Evolutionary conservation across 2,888 invertebrate species (phyloP).

Genomic region (Syritta pipiens): DNA sequence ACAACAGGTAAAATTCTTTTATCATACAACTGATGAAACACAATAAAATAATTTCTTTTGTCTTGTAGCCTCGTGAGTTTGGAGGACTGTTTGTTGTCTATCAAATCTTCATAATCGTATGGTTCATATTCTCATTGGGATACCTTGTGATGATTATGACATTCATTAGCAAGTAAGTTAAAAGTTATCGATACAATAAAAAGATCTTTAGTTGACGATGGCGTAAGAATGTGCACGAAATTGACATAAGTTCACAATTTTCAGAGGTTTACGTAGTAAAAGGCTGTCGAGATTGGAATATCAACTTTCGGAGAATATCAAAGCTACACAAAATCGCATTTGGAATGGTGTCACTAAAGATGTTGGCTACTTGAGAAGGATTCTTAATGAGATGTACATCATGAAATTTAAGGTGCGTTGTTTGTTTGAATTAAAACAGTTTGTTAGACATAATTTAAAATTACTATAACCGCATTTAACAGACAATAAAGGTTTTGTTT

Average conservation of each 20-base stretch:
- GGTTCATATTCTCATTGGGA: conserved; percentile 95
- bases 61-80: conserved; percentile 77
- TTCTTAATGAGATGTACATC: conserved; percentile 90
- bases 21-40: not conserved
- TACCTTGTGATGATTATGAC: conserved; percentile 94
- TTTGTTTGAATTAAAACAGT: too few species aligned
- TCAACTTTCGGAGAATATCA: conserved; percentile 87
- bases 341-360: conserved; percentile 88
- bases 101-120: conserved; percentile 89
- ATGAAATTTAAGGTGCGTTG: conserved; percentile 87
- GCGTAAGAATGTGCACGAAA: conserved; percentile 56
- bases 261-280: conserved; percentile 83
- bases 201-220: not conserved
- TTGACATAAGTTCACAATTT: conserved; percentile 72
- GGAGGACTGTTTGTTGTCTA: conserved; percentile 85
- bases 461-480: too few species aligned
- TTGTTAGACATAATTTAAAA: too few species aligned
- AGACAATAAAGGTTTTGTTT: conserved; percentile 23
- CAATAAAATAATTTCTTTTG: not conserved
- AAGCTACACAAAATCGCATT: conserved; percentile 88
- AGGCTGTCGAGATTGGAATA: conserved; percentile 87
- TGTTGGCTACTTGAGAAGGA: conserved; percentile 85
- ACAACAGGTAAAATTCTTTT: conserved; percentile 73
- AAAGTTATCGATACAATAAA: not conserved
- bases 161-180: conserved; percentile 85